These are phyloP conservation scores for Sturnira hondurensis DNA, from an alignment of 2,113 vertebrate species.

Conservation along the genomic window DNA sequence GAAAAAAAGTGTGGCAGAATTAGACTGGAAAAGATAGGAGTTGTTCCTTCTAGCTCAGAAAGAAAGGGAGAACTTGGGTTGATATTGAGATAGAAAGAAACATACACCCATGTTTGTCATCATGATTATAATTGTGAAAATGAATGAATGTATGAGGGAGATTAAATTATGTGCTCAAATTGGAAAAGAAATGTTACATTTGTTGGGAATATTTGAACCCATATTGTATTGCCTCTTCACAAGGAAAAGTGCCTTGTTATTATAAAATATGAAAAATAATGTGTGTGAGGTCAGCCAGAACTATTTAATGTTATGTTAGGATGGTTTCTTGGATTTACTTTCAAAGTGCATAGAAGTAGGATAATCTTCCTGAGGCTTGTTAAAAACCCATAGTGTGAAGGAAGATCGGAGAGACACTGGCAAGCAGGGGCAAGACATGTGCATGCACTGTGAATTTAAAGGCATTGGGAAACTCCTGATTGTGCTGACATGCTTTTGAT, in stretches of 20 bases:
- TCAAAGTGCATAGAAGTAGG: background rate
- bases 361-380: background rate
- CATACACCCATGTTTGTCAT: background rate
- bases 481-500: background rate
- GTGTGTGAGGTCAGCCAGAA: background rate
- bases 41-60: background rate
- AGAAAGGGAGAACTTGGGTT: background rate
- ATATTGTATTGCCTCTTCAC: background rate
- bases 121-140: background rate
- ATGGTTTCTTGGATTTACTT: background rate
- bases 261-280: background rate
- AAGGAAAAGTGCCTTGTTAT: background rate
- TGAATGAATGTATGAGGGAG: background rate
- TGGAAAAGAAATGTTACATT: background rate
- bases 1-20: background rate
- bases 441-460: background rate
- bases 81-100: background rate
- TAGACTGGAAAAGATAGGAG: background rate
- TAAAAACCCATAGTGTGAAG: background rate
- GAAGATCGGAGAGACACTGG: background rate
- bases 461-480: background rate
- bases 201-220: background rate
- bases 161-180: background rate
- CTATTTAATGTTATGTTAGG: background rate
- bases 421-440: background rate